Evolutionary conservation across 1,140 invertebrate genomes (phyloP).

Genomic region (Hylyphantes graminicola): DNA sequence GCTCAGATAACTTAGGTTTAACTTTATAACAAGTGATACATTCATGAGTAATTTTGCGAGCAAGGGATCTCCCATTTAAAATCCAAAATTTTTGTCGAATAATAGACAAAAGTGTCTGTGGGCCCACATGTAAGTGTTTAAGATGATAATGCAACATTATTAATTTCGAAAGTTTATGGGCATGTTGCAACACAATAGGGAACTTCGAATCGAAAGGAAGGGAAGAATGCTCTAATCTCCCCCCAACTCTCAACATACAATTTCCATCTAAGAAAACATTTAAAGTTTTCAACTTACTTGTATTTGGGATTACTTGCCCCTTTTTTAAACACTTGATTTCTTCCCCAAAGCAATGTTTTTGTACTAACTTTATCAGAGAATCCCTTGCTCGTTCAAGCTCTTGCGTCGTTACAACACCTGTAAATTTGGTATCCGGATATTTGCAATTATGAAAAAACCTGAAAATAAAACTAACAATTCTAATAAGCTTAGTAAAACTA

Average conservation of each 20-base stretch:
- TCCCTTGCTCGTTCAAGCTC: neutral
- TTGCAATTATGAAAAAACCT: neutral
- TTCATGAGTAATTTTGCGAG: too few species aligned
- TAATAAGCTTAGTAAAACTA: neutral
- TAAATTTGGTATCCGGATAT: neutral
- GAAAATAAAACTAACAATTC: neutral
- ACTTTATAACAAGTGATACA: too few species aligned
- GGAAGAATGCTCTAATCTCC: too few species aligned
- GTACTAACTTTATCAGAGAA: neutral
- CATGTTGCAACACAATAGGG: too few species aligned
- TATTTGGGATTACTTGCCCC: neutral
- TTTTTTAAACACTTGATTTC: neutral
- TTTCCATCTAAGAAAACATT: neutral
- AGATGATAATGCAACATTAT: too few species aligned
- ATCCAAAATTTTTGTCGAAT: too few species aligned
- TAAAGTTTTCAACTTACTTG: neutral
- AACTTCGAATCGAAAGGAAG: too few species aligned
- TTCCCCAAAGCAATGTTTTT: neutral
- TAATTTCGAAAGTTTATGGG: too few species aligned
- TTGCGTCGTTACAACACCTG: neutral
- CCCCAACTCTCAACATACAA: neutral
- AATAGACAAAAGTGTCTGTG: too few species aligned
- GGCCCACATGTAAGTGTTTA: too few species aligned
- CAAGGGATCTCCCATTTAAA: too few species aligned
- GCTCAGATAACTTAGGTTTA: too few species aligned